Percentiles rank a stretch among this genome's conserved stretches.
phyloP scores from a whole-genome alignment of 1,140 invertebrate genomes.

The Sinella curviseta region DNA sequence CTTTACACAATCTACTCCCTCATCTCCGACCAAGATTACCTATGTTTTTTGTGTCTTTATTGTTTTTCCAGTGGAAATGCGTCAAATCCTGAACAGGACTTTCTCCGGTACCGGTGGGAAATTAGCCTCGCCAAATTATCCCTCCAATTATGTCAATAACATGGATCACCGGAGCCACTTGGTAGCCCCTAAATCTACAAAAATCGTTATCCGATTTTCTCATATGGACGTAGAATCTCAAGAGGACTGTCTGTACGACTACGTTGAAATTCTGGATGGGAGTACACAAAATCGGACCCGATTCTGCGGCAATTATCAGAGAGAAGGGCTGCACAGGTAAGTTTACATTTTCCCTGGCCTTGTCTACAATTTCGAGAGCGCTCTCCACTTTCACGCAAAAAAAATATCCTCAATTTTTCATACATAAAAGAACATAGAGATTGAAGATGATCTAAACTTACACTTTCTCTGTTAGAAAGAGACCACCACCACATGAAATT shows the following conservation, averaged over 20 bases:
- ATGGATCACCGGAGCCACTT: slow-evolving; percentile 67
- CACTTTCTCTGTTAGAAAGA: too few relatives aligned
- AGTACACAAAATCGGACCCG: slow-evolving; percentile 43
- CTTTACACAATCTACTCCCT: too few relatives aligned
- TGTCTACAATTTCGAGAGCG: neutral
- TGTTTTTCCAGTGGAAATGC: slow-evolving; percentile 49
- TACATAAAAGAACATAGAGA: too few relatives aligned
- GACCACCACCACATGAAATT: too few relatives aligned
- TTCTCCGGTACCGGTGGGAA: slow-evolving; percentile 60
- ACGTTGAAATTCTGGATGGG: slow-evolving; percentile 60
- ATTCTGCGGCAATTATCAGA: slow-evolving; percentile 49
- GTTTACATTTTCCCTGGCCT: neutral
- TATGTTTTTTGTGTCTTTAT: neutral
- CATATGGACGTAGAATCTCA: slow-evolving; percentile 71
- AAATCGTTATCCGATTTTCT: slow-evolving; percentile 67
- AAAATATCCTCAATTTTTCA: neutral
- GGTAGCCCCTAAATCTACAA: slow-evolving; percentile 61
- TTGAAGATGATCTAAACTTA: too few relatives aligned
- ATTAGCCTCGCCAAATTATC: slow-evolving; percentile 66
- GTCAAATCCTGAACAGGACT: slow-evolving; percentile 56
- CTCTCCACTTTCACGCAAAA: neutral
- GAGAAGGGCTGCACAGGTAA: slow-evolving; percentile 48
- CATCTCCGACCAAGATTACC: neutral
- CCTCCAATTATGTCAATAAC: slow-evolving; percentile 67
- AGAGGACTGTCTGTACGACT: slow-evolving; percentile 75